Base-by-base conservation (phyloP, 1,140 invertebrate genomes). In the Armadillidium nasatum region DNA sequence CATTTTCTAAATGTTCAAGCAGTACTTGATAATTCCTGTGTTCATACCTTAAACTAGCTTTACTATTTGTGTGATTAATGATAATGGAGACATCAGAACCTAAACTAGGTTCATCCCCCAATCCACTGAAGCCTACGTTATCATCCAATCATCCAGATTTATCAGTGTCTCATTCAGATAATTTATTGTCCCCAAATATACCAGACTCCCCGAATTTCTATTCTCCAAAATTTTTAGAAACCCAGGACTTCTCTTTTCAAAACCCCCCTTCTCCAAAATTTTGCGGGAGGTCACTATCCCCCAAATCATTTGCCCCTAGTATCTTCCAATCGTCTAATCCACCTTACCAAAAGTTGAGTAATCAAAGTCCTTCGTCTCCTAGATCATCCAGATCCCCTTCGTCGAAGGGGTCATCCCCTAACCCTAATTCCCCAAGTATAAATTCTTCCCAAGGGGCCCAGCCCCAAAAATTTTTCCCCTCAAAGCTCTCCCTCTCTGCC, bases 261-360 rank as follows among this genome's bases (percentile, higher is more conserved):
- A 19, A 13, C 11, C 50, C 50, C 19, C 50, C 50, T 60, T 60
- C 50, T 60, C 50, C 50, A 60, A 60, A 60, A 60, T 60, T 19
- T 19, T 60, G 11, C 19, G 19, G 50, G 11, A 13, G 50, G 7
- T 60, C 50, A 15, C 19, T 60, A 19, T 60, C 50, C 1, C 50
- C 50, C 50, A 60, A 60, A 60, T 60, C 50, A 15, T 60, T 60
- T 60, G 19, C 50, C 19, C 50, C 50, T 15, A 60, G 50, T 60
- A 15, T 60, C 50, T 19, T 60, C 7, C 50, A 60, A 19, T 60
- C 50, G 1, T 60, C 50, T 13, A 15, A 13, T 15, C 50, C 50
- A 3, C 50, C 50, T 4, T 60, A 60, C 50, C 50, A 60, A 7
- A 60, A 60, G 19, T 7, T 60, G 11, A 60, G 19, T 60, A 15